Conservation (phyloP, 2,113 vertebrate genomes). For the Eurypyga helias region DNA sequence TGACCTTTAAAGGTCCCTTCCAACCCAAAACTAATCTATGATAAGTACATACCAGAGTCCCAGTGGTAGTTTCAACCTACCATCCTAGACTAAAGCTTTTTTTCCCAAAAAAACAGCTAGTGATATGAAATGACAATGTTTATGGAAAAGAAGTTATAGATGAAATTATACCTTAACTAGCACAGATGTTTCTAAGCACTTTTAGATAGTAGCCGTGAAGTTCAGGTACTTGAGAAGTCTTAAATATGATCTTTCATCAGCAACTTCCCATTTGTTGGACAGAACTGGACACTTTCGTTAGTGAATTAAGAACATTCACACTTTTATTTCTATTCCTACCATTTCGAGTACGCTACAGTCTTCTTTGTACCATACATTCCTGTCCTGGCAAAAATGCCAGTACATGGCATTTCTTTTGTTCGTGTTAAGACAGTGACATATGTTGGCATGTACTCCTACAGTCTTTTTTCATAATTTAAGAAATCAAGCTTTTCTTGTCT, state of each 20-base stretch:
- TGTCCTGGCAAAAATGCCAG: neutral
- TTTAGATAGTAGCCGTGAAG: neutral
- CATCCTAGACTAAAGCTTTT: neutral
- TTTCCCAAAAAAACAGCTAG: neutral
- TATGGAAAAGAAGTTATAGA: neutral
- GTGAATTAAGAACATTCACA: neutral
- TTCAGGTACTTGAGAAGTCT: neutral
- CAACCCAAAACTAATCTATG: too few relatives aligned
- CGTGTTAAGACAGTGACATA: neutral
- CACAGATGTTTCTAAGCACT: neutral
- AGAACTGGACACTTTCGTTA: neutral
- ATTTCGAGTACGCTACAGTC: too few relatives aligned
- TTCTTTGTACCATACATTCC: neutral
- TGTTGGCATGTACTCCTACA: neutral
- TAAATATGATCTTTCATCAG: neutral
- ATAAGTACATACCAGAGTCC: neutral
- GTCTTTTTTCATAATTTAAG: neutral
- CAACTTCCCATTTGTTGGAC: neutral
- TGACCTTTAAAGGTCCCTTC: too few relatives aligned
- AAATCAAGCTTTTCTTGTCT: neutral
- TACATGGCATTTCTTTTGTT: neutral
- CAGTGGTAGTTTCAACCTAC: neutral
- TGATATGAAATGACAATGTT: neutral
- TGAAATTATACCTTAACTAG: neutral
- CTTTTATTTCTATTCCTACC: neutral